Evolutionary conservation across 2,888 invertebrate species (phyloP), one percentile per base, ranked within the genome.

Genomic region (Corbicula japonica): DNA sequence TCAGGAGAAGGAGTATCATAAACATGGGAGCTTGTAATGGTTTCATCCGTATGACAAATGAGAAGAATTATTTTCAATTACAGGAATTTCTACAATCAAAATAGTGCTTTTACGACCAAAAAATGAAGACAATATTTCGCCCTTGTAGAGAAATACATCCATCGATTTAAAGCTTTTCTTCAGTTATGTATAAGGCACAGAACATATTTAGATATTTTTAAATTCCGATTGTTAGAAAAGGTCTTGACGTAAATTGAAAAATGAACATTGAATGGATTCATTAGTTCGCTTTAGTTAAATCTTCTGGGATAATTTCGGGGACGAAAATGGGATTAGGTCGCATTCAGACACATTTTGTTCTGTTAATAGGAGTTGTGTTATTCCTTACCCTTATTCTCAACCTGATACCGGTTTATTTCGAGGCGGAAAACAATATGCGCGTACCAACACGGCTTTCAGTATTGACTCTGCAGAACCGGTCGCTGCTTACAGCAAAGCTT

Each of bases 341-440:
- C 46, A 69, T 78, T 41, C 70, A 78, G 63, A 52, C 50, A 28
- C 78, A 73, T 23, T 78, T 69, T 44, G 3, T 78, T 15, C 44
- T 65, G 21, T 65, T 74, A 1, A 52, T 78, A 8, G 78, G 52
- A 41, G 18, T 70, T 12, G 54, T 69, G 41, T 38, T 78, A 26
- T 70, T 73, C 35, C 30, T 78, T 34, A 63, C 56, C 3, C 5
- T 78, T 6, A n/a, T 62, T 3, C 62, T 78, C 1, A 73, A 78
- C 32, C 32, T 69, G n/a, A 62, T 65, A 6, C 69, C 69, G 21
- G 23, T 35, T 2, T 70, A 63, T 56, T 52, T 38, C 38, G 46
- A 56, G 23, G 62, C 44, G 30, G 35, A 65, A 28, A 63, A 65
- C n/a, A 65, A 44, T 18, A 1, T 72, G 15, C 15, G 10, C n/a